phyloP scores from a whole-genome alignment of 2,113 vertebrate genomes.

The Hippocampus guttulatus region DNA sequence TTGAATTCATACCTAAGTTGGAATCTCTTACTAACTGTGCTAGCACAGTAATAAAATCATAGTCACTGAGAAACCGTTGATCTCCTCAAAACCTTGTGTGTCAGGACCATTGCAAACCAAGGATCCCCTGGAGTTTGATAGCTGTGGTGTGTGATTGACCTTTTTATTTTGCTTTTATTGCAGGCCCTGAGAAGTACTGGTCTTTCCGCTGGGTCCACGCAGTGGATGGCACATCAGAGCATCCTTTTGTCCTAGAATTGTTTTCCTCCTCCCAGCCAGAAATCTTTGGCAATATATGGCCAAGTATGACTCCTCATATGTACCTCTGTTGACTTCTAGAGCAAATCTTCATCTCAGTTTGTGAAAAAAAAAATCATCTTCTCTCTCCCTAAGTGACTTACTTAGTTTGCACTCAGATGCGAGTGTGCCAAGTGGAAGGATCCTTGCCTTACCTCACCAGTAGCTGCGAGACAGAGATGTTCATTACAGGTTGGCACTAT shows the following conservation, averaged over 20 bases:
- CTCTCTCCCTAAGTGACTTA: constrained; percentile 67
- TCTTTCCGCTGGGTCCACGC: constrained; percentile 86
- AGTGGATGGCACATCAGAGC: constrained; percentile 79
- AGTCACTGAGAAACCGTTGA: not conserved
- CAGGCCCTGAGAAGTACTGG: constrained; percentile 86
- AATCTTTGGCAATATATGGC: constrained; percentile 83
- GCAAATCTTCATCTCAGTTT: not conserved
- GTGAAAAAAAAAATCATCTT: not conserved
- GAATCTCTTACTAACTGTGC: no score
- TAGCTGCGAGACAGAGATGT: constrained; percentile 83
- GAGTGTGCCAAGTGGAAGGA: constrained; percentile 73
- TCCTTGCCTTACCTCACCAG: constrained; percentile 80
- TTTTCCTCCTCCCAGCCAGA: constrained; percentile 90
- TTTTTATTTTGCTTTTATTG: not conserved
- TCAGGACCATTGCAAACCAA: no score
- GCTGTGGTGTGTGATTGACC: not conserved
- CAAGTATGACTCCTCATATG: constrained; percentile 71
- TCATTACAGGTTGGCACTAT: constrained; percentile 77
- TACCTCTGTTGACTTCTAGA: not conserved
- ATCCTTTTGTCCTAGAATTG: constrained; percentile 85
- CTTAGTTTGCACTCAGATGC: constrained; percentile 90
- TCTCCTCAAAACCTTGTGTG: not conserved
- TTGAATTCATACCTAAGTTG: no score
- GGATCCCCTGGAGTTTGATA: not conserved
- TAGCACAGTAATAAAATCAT: no score